A percentile compares a stretch with the other conserved stretches of the same genome.
phyloP scores from a whole-genome alignment of 1,140 invertebrate species.

The Drosophila pseudoananassae region DNA sequence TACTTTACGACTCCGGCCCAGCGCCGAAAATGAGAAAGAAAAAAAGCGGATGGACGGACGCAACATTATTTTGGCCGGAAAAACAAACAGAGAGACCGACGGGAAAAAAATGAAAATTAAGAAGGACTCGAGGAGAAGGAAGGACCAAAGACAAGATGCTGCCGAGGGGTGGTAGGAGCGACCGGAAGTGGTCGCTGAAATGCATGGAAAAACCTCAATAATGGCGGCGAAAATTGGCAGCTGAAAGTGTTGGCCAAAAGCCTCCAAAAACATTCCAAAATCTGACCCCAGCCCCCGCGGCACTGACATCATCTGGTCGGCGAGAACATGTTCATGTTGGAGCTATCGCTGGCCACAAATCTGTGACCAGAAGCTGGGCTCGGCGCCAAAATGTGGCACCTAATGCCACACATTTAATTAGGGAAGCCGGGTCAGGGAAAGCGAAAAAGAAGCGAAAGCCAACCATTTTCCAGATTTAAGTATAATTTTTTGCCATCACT shows the following conservation, averaged over 20 bases:
- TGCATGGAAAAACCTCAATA: conserved; percentile 59
- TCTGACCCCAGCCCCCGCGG: background rate
- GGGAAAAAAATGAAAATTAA: conserved; percentile 22
- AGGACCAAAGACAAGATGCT: conserved; percentile 34
- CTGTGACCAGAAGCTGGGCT: conserved; percentile 39
- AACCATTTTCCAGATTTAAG: conserved; percentile 19
- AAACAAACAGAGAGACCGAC: conserved; percentile 19
- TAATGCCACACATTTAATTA: conserved; percentile 65
- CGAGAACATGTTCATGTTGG: conserved; percentile 35
- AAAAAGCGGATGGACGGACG: conserved; percentile 31
- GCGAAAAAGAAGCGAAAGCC: conserved; percentile 25
- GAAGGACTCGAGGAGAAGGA: conserved; percentile 26
- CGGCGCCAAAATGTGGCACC: conserved; percentile 58
- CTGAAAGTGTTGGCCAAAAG: conserved; percentile 24
- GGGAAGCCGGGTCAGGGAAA: conserved; percentile 1
- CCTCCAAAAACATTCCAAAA: background rate
- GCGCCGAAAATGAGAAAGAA: background rate
- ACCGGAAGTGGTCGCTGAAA: conserved; percentile 47
- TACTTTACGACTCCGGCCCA: conserved; percentile 75
- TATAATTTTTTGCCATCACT: conserved; percentile 61
- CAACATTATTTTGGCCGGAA: conserved; percentile 38
- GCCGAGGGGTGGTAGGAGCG: background rate
- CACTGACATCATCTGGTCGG: conserved; percentile 51
- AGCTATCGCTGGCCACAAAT: conserved; percentile 50
- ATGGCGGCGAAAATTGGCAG: conserved; percentile 57